Evolutionary conservation across 1,140 invertebrate species (phyloP).

Genomic region (Caenorhabditis briggsae): DNA sequence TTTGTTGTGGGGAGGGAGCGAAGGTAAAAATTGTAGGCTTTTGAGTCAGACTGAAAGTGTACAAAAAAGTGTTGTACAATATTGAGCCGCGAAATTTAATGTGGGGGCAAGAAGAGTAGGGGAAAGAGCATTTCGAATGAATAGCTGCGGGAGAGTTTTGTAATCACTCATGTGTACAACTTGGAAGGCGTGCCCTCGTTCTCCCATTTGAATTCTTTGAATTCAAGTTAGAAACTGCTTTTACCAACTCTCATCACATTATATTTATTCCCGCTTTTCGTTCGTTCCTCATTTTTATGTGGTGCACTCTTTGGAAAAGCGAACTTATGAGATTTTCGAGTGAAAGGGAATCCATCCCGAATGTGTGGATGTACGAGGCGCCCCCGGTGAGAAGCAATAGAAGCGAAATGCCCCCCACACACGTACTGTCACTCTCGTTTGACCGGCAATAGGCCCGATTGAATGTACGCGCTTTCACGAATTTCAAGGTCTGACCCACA

Average conservation of each 20-base stretch:
- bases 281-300: constrained; percentile 1
- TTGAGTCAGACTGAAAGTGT: constrained; percentile 10
- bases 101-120: constrained; percentile 1
- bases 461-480: constrained; percentile 54
- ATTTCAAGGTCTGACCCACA: constrained; percentile 56
- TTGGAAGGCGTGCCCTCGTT: background rate
- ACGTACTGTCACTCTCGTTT: constrained; percentile 52
- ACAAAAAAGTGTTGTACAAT: background rate
- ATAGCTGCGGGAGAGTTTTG: background rate
- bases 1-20: background rate
- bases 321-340: constrained; percentile 48
- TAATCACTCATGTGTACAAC: constrained; percentile 49
- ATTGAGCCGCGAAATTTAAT: background rate
- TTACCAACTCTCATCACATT: background rate
- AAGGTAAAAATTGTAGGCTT: background rate
- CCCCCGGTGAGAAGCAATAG: constrained; percentile 5
- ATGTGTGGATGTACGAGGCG: constrained; percentile 15
- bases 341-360: constrained; percentile 12
- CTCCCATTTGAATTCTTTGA: constrained; percentile 17
- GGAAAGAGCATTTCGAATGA: background rate
- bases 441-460: constrained; percentile 55
- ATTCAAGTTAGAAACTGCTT: background rate
- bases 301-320: constrained; percentile 28
- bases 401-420: too few relatives aligned
- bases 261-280: constrained; percentile 4